Conservation (phyloP, 2,888 invertebrate genomes). For the Diarsia brunnea region DNA sequence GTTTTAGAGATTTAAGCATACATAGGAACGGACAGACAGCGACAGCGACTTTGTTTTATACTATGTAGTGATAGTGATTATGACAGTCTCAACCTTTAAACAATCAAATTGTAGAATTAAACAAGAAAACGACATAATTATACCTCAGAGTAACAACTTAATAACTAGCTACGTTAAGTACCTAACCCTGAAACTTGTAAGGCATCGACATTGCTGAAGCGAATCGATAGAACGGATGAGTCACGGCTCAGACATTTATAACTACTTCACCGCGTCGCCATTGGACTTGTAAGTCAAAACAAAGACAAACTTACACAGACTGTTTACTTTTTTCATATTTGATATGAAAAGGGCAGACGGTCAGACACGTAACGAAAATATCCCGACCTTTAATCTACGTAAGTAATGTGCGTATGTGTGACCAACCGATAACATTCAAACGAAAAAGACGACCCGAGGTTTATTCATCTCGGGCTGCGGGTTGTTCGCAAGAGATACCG, state of each 20-base stretch:
- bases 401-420: neutral
- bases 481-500: no score
- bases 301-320: conserved; percentile 8
- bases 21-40: no score
- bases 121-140: neutral
- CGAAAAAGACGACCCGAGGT: neutral
- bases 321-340: conserved; percentile 12
- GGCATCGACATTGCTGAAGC: conserved; percentile 37
- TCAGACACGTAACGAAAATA: neutral
- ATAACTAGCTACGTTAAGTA: conserved; percentile 11
- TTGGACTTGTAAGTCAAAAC: conserved; percentile 25
- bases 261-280: neutral
- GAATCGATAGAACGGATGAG: conserved; percentile 58
- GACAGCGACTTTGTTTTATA: no score
- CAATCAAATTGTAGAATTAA: neutral
- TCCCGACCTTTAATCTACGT: neutral
- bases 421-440: neutral
- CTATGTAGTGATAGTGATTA: no score
- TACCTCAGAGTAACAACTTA: neutral
- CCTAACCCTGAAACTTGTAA: conserved; percentile 55
- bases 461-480: no score
- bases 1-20: no score
- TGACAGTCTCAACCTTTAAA: no score
- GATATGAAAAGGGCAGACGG: neutral
- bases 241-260: conserved; percentile 36